These are phyloP conservation scores for Drosophila suzukii DNA, from an alignment of 1,140 invertebrate species.

Conservation along the genomic window DNA sequence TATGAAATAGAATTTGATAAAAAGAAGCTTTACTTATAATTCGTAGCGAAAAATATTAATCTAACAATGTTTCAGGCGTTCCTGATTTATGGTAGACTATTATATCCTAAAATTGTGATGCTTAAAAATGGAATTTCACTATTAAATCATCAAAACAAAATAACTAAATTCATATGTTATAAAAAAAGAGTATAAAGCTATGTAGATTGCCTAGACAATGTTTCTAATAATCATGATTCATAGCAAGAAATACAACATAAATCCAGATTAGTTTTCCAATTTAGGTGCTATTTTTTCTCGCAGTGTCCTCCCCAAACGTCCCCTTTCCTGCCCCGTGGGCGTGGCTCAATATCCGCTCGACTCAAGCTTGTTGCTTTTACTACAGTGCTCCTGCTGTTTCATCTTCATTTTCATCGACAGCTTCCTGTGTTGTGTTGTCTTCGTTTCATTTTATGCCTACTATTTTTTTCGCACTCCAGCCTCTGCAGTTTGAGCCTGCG, in stretches of 20 bases:
- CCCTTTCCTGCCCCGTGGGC: not conserved
- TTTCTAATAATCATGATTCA: no score
- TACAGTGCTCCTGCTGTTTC: slow-evolving; percentile 35
- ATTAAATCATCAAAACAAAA: no score
- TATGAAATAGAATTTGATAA: no score
- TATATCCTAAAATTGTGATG: no score
- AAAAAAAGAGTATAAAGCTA: no score
- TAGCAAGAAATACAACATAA: not conserved
- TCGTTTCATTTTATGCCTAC: slow-evolving; percentile 35
- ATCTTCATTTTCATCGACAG: slow-evolving; percentile 54
- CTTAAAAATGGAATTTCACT: no score
- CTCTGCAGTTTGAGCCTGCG: slow-evolving; percentile 28
- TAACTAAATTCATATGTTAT: no score
- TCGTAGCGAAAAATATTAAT: no score
- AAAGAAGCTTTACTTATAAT: no score
- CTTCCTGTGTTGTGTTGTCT: slow-evolving; percentile 47
- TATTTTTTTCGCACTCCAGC: slow-evolving; percentile 34
- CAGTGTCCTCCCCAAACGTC: slow-evolving; percentile 2
- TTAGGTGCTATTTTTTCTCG: not conserved
- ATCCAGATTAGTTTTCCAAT: not conserved
- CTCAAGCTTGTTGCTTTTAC: slow-evolving; percentile 29
- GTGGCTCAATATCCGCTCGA: slow-evolving; percentile 59
- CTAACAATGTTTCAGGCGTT: no score
- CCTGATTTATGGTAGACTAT: no score
- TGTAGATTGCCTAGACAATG: no score